Base-by-base conservation (phyloP, 2,113 vertebrate genomes). In the Elgaria multicarinata region DNA sequence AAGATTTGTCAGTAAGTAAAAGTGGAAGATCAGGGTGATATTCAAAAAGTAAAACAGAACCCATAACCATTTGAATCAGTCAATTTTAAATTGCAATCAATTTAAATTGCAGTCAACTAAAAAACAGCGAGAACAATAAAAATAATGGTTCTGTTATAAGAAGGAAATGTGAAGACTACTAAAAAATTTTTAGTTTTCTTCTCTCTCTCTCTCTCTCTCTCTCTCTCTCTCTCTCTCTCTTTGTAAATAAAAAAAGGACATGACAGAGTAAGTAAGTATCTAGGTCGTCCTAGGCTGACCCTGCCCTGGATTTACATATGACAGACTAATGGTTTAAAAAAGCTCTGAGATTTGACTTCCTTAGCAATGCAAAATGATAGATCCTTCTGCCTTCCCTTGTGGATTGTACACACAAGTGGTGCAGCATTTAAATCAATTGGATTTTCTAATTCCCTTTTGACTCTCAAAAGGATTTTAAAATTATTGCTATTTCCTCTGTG, bases 391-490 rank as follows among this genome's bases (percentile, higher is more conserved):
- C 0, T n/a, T 76, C 42, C 1, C 0, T 1, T 75, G 58, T 1
- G 0, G 31, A 24, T 6, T 4, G 67, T 0, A 28, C 0, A 90
- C 77, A 89, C 22, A 74, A 0, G 83, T 90, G 0, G 6, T 69
- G 2, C 85, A 7, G 64, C 87, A 87, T 80, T 92, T 72, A 67
- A 6, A 2, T 42, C 71, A 88, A 1, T 0, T 92, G 72, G 8
- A 50, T 85, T 86, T 88, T 6, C 4, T 76, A 39, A 20, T 72
- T 89, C 86, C 90, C 72, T 1, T 80, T 55, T 90, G 36, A 13
- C 78, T 85, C 53, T 64, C 2, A 3, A 87, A 44, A 3, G 53
- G 46, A 76, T 83, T 76, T 83, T 28, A 6, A 82, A 82, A 64
- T 28, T 0, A 44, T 0, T 79, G 87, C 16, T 42, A 5, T 3